phyloP scores from a whole-genome alignment of 2,113 vertebrate genomes.

The Heterocephalus glaber region DNA sequence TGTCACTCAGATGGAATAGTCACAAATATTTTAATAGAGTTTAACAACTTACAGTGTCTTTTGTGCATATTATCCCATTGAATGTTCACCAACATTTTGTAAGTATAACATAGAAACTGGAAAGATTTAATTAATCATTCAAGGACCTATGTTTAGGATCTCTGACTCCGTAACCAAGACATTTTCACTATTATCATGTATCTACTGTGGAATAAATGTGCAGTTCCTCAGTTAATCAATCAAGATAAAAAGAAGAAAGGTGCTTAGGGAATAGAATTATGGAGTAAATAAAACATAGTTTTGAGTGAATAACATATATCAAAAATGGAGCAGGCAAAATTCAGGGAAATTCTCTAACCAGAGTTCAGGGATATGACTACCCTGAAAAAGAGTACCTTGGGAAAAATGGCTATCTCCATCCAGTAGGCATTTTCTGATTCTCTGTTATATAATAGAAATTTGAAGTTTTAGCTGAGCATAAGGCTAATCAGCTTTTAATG shows the following conservation, averaged over 20 bases:
- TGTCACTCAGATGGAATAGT: not conserved
- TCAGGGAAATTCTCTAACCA: not conserved
- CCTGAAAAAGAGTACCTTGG: not conserved
- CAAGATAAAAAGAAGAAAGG: not conserved
- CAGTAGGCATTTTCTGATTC: not conserved
- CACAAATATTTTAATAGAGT: not conserved
- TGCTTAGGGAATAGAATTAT: not conserved
- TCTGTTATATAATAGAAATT: not conserved
- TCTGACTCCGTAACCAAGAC: not conserved
- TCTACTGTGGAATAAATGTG: constrained; percentile 23
- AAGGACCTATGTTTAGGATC: not conserved
- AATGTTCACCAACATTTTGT: not conserved
- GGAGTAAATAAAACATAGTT: not conserved
- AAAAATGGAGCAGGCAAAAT: not conserved
- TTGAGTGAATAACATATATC: not conserved
- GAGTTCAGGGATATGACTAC: not conserved
- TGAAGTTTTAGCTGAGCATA: not conserved
- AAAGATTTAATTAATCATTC: not conserved
- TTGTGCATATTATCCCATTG: not conserved
- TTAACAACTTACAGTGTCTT: constrained; percentile 21
- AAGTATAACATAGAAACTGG: not conserved
- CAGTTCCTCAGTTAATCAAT: not conserved
- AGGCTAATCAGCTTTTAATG: not conserved
- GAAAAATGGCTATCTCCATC: not conserved
- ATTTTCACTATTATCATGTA: not conserved